These are phyloP conservation scores for Papilio aristodemus DNA, from an alignment of 1,140 invertebrate species.

Conservation along the genomic window DNA sequence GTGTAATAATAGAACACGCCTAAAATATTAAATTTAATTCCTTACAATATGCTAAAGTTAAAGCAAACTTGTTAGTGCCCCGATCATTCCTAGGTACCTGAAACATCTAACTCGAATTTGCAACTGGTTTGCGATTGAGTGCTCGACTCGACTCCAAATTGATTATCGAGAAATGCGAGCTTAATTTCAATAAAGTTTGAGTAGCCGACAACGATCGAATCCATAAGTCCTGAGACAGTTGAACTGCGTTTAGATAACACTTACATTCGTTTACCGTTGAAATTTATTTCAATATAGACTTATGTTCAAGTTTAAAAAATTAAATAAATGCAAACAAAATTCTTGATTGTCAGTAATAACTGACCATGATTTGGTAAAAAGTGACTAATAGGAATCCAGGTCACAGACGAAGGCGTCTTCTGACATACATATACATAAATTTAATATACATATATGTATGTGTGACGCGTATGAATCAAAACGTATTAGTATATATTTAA, in stretches of 20 bases:
- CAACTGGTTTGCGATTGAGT: slow-evolving; percentile 22
- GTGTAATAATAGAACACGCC: too few relatives aligned
- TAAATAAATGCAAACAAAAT: too few relatives aligned
- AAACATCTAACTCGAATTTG: slow-evolving; percentile 24
- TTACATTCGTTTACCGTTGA: slow-evolving; percentile 4
- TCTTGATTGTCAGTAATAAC: too few relatives aligned
- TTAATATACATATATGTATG: background rate
- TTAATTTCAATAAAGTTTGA: slow-evolving; percentile 30
- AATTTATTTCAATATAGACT: slow-evolving; percentile 7
- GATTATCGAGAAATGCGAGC: slow-evolving; percentile 29
- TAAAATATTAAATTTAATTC: too few relatives aligned
- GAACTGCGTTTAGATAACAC: slow-evolving; percentile 12
- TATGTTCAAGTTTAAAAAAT: background rate
- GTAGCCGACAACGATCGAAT: slow-evolving; percentile 10
- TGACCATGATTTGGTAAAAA: too few relatives aligned
- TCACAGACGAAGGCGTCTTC: too few relatives aligned
- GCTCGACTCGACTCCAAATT: slow-evolving; percentile 13
- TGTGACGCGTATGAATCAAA: too few relatives aligned
- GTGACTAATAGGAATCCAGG: too few relatives aligned
- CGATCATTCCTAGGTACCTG: slow-evolving; percentile 11
- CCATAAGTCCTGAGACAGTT: slow-evolving; percentile 22
- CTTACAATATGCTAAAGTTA: background rate
- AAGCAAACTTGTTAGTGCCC: slow-evolving; percentile 14
- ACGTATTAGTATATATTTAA: too few relatives aligned
- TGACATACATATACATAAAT: background rate